phyloP scores from a whole-genome alignment of 1,140 invertebrate species.

The Pantala flavescens region DNA sequence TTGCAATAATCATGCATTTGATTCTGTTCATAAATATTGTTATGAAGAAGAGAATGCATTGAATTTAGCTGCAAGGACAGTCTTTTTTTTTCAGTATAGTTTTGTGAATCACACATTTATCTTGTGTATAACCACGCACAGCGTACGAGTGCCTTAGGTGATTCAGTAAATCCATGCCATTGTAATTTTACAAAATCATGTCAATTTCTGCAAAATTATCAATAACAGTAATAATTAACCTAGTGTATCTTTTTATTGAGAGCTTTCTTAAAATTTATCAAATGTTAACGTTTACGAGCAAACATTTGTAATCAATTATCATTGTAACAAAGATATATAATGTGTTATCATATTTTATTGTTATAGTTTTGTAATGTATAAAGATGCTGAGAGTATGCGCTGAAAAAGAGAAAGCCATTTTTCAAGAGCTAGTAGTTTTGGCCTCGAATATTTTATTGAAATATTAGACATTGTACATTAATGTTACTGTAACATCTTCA shows the following conservation, averaged over 20 bases:
- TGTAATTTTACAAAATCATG: background rate
- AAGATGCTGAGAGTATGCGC: background rate
- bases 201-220: background rate
- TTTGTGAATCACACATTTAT: background rate
- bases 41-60: background rate
- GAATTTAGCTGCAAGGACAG: background rate
- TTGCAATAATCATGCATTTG: background rate
- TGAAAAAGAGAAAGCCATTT: background rate
- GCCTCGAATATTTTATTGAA: background rate
- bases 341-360: background rate
- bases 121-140: background rate
- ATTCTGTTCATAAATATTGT: background rate
- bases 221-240: background rate
- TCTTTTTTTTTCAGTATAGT: background rate
- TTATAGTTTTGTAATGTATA: background rate
- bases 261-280: background rate
- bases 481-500: too few species aligned
- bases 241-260: background rate
- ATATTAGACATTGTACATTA: background rate
- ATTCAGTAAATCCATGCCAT: background rate
- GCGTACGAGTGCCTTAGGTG: background rate
- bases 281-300: background rate
- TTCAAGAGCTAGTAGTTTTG: background rate
- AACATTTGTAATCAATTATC: background rate
- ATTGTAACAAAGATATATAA: slow-evolving; percentile 8